Evolutionary conservation across 1,140 invertebrate genomes (phyloP).

Genomic region (Drosophila punjabiensis): DNA sequence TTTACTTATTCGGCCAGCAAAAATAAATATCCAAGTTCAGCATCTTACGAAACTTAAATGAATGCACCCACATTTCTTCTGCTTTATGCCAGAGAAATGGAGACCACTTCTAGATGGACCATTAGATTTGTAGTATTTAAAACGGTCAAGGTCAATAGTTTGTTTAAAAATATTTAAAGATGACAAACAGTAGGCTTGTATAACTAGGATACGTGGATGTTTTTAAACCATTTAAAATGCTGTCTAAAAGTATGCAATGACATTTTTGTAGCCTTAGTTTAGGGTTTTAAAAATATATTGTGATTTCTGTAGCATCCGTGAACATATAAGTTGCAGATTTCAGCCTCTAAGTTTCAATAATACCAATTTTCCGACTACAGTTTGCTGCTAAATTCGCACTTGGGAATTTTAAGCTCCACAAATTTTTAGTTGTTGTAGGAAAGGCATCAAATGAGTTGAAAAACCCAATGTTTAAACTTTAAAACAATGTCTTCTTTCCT

Average conservation of each 20-base stretch:
- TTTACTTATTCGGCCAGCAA: constrained; percentile 14
- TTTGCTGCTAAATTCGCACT: too few relatives aligned
- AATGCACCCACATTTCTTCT: constrained; percentile 27
- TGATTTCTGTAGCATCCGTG: too few relatives aligned
- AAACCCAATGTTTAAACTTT: neutral
- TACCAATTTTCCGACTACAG: too few relatives aligned
- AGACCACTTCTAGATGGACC: neutral
- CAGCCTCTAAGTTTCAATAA: too few relatives aligned
- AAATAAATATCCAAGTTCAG: constrained; percentile 41
- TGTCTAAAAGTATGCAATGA: neutral
- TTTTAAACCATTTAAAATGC: neutral
- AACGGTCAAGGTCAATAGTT: neutral
- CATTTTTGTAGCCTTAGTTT: too few relatives aligned
- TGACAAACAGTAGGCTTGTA: neutral
- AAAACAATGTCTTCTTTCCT: neutral
- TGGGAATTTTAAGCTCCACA: too few relatives aligned
- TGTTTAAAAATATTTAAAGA: neutral
- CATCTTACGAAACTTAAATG: constrained; percentile 29
- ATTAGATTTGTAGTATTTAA: neutral
- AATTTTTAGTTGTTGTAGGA: too few relatives aligned
- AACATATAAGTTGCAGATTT: too few relatives aligned
- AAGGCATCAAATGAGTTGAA: neutral
- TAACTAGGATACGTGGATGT: too few relatives aligned
- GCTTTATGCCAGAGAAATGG: constrained; percentile 7
- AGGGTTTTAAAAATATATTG: too few relatives aligned